Base-by-base conservation (phyloP, 2,113 vertebrate genomes). In the Odocoileus hemionus region DNA sequence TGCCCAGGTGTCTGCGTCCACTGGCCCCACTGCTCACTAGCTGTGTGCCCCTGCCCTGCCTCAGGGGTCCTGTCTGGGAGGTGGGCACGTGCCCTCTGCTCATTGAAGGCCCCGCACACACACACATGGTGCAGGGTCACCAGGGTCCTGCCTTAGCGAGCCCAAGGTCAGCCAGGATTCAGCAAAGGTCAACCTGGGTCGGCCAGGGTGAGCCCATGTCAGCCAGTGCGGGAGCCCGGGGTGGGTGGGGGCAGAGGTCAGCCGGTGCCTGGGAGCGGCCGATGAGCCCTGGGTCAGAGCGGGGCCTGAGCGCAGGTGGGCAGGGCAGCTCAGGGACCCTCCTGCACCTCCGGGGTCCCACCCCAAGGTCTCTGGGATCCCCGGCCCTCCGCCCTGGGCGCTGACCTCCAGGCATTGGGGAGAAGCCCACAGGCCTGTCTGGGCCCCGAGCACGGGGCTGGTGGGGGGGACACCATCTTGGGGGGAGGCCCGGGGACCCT, bases 371-470 rank as follows among this genome's bases (percentile, higher is more conserved):
- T 5, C 58, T 50, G 19, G 80, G 67, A 28, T 0, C 14, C 45
- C 45, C 7, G 3, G 54, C 21, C 45, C 64, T 11, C 79, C 1
- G 0, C 87, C 6, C 45, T 23, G 33, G 60, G 17, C n/a, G 5
- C 58, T 19, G 79, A 25, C 9, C 50, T 52, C 26, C 12, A 43
- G 47, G 80, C 57, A 39, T 61, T 0, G 6, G 50, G 26, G 52
- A 47, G 55, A 91, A 50, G 9, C 21, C 60, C 15, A 1, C 28
- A 36, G 45, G 21, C 67, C 36, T 64, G 43, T 39, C 8, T 3
- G 50, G 47, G 57, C 11, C 64, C 39, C 0, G 0, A 43, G 6
- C 54, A 25, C 0, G 1, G 10, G n/a, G n/a, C 55, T 23, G 36
- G 25, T 36, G 2, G 13, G 0, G 39, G 70, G 70, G 6, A 11